Evolutionary conservation across 2,797 vertebrate genomes (phyloP).

Genomic region (Hoplostethus atlanticus): DNA sequence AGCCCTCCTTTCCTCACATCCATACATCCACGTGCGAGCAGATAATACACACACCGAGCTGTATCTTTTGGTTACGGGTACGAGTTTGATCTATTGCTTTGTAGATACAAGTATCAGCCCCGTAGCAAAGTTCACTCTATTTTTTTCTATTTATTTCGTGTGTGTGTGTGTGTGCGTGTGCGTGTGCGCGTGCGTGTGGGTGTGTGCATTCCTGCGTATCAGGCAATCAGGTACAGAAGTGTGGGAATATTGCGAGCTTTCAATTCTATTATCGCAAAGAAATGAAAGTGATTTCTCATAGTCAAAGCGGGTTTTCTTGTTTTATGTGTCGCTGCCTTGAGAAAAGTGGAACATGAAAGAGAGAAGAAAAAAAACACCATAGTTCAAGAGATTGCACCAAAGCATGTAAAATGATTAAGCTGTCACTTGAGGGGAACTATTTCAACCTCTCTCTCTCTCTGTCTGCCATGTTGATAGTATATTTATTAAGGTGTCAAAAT

Average conservation of each 20-base stretch:
- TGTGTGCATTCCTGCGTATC: slow-evolving; percentile 7
- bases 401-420: slow-evolving; percentile 16
- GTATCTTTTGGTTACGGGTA: slow-evolving; percentile 28
- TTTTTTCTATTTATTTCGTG: background rate
- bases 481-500: slow-evolving; percentile 1
- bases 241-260: slow-evolving; percentile 58
- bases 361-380: background rate
- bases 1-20: background rate
- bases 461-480: slow-evolving; percentile 8
- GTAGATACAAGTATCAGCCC: slow-evolving; percentile 27
- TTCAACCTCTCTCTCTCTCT: background rate
- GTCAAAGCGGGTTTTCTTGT: slow-evolving; percentile 40
- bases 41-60: slow-evolving; percentile 21
- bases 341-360: slow-evolving; percentile 33
- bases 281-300: slow-evolving; percentile 70
- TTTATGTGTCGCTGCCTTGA: slow-evolving; percentile 33
- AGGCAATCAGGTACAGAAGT: slow-evolving; percentile 46
- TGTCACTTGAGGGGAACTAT: slow-evolving; percentile 26
- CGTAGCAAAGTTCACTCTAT: background rate
- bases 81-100: slow-evolving; percentile 30
- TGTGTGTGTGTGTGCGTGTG: slow-evolving; percentile 10
- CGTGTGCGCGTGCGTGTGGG: slow-evolving; percentile 7
- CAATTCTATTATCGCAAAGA: slow-evolving; percentile 60
- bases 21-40: slow-evolving; percentile 9
- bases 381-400: slow-evolving; percentile 7